Percentiles rank a stretch among this genome's conserved stretches.
Conservation (phyloP, 2,113 vertebrate species). For the Eurypyga helias region DNA sequence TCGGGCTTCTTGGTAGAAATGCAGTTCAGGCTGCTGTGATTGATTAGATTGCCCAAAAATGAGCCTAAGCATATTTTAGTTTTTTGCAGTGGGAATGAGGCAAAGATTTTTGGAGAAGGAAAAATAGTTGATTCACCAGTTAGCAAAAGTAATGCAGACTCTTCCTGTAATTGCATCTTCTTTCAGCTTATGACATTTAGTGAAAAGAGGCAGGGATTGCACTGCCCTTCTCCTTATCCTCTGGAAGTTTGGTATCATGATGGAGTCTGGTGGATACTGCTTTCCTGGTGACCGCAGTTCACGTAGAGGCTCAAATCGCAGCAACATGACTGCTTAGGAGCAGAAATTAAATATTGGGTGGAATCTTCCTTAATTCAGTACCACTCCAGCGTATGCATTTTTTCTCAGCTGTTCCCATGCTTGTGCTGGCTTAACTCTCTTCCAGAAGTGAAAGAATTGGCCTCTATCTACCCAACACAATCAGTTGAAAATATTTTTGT, state of each 20-base stretch:
- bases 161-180: neutral
- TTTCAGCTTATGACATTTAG: neutral
- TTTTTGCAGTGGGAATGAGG: neutral
- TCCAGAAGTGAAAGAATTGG: conserved; percentile 10
- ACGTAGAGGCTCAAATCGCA: neutral
- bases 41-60: neutral
- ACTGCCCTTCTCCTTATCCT: neutral
- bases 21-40: neutral
- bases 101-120: neutral
- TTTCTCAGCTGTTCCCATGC: conserved; percentile 8
- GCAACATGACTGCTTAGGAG: neutral
- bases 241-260: neutral
- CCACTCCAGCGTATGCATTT: neutral
- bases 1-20: neutral
- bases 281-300: neutral
- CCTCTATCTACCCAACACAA: neutral
- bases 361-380: neutral
- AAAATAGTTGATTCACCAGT: neutral
- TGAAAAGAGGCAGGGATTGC: neutral
- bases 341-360: neutral
- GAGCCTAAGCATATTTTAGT: neutral
- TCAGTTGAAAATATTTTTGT: neutral
- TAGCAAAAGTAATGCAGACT: neutral
- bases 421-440: neutral
- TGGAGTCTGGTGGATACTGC: neutral